Conservation (phyloP, 2,113 vertebrate genomes). For the Nyctereutes procyonoides region DNA sequence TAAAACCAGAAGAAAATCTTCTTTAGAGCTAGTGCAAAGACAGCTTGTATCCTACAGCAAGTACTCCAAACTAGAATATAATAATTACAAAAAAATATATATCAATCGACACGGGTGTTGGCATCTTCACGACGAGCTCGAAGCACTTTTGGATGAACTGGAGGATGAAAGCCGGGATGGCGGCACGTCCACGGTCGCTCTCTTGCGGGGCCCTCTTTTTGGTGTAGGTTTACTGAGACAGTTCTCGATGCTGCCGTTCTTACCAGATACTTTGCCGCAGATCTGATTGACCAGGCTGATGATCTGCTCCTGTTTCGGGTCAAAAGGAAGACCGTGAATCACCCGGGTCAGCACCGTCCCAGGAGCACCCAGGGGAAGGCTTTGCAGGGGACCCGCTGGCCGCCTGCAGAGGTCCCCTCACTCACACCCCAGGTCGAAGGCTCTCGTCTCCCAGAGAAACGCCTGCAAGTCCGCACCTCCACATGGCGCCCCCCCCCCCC, state of each 20-base stretch:
- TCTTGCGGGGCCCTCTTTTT: constrained; percentile 97
- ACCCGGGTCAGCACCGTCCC: neutral
- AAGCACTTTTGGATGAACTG: constrained; percentile 93
- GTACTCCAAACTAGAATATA: constrained; percentile 95
- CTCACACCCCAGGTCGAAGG: too few species aligned
- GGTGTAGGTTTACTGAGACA: constrained; percentile 92
- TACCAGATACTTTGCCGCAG: constrained; percentile 94
- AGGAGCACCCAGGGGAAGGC: neutral
- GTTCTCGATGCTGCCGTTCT: constrained; percentile 91
- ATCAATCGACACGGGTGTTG: constrained; percentile 86
- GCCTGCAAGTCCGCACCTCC: too few species aligned
- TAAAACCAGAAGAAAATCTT: constrained; percentile 96
- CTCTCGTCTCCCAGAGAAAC: too few species aligned
- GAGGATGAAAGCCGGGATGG: constrained; percentile 93
- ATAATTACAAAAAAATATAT: constrained; percentile 92
- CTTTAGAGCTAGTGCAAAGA: constrained; percentile 99
- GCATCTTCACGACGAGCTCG: constrained; percentile 92
- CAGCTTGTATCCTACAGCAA: constrained; percentile 96
- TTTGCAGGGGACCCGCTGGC: too few species aligned
- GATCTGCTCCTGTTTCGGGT: constrained; percentile 94
- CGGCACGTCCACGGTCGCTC: constrained; percentile 94
- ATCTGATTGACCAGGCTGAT: constrained; percentile 98
- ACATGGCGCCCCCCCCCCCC: too few species aligned
- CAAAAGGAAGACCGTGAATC: neutral
- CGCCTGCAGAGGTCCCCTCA: too few species aligned